Evolutionary conservation across 2,888 invertebrate genomes (phyloP), one percentile per base, ranked within the genome.

Genomic region (Aphrophora alni): DNA sequence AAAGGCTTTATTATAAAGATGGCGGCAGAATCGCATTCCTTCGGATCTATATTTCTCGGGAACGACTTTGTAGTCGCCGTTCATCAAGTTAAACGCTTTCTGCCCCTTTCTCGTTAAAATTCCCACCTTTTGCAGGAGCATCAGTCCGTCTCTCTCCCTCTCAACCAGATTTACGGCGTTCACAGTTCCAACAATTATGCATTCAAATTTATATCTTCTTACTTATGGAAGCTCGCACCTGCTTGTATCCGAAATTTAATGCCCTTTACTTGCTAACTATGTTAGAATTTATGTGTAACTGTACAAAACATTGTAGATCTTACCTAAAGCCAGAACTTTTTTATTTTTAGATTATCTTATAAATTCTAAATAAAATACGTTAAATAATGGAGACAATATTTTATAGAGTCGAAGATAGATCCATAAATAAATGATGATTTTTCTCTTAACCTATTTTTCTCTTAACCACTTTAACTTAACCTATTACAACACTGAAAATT

Each of bases 71-170:
- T n/a, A 17, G 2, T n/a, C n/a, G 78, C 28, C 78, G 78, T 78
- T 72, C 70, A 44, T 74, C 78, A 74, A 79, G 72, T 78, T 78
- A 74, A 79, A 79, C 74, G 38, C 78, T 74, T 74, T 79, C 73
- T 68, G 74, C 78, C 78, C 59, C 68, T 38, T 78, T 74, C 78
- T 79, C 74, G 78, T 79, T 79, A 79, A 79, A 79, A 79, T 79
- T 79, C 78, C 74, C 78, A 74, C 78, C 59, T 59, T 59, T 59
- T 59, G 59, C 59, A 59, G 59, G 1, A 59, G 21, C 59, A 59
- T 59, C 59, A 2, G 12, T 10, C 44, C 17, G 12, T 44, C 44
- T 79, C 38, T 28, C 38, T 28, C n/a, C 28, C 24, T n/a, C 27
- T 51, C 73, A 17, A 26, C 21, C 28, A 68, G 78, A 79, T 79